These are phyloP conservation scores for Brachionus rotundiformis DNA, from an alignment of 1,140 invertebrate species.

Conservation along the genomic window DNA sequence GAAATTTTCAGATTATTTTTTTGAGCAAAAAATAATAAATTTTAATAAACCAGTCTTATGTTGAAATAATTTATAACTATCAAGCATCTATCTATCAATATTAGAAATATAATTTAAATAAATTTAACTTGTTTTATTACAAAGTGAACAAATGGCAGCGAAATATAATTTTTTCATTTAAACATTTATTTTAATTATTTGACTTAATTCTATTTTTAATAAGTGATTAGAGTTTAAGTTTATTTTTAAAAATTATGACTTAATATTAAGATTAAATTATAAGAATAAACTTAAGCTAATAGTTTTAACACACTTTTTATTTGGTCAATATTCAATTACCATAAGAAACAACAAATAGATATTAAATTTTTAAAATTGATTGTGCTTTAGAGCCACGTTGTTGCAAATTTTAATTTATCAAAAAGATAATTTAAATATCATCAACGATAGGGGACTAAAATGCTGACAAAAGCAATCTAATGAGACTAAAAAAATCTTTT, in stretches of 20 bases:
- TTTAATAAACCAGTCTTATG: neutral
- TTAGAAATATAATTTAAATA: too few relatives aligned
- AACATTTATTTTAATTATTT: too few relatives aligned
- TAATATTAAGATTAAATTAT: too few relatives aligned
- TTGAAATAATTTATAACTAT: neutral
- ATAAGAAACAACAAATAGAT: too few relatives aligned
- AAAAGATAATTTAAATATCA: neutral
- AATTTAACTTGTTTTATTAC: too few relatives aligned
- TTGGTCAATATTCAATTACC: neutral
- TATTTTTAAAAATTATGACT: too few relatives aligned
- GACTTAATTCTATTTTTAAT: too few relatives aligned
- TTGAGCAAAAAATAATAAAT: neutral
- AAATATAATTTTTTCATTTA: too few relatives aligned
- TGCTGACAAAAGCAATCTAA: neutral
- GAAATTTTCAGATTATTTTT: neutral
- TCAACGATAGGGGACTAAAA: neutral
- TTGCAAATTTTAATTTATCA: neutral
- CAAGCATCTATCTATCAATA: neutral
- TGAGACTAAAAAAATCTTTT: neutral
- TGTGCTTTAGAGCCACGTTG: neutral
- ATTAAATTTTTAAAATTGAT: too few relatives aligned
- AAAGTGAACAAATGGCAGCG: too few relatives aligned
- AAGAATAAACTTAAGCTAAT: too few relatives aligned
- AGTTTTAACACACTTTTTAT: neutral
- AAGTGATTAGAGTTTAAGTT: too few relatives aligned